Evolutionary conservation across 2,888 invertebrate species (phyloP).

Genomic region (Brenthis hecate): DNA sequence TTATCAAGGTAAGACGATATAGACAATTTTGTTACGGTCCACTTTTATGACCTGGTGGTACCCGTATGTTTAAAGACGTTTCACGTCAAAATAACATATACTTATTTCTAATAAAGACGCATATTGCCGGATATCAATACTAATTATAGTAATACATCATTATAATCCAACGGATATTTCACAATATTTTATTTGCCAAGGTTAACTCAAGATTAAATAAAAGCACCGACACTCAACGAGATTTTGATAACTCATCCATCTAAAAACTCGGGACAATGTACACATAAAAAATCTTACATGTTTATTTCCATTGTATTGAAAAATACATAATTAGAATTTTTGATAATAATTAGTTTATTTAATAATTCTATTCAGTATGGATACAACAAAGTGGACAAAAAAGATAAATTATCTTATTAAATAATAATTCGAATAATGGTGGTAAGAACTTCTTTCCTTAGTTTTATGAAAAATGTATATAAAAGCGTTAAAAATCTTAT

Average conservation of each 20-base stretch:
- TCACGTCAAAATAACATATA: conserved; percentile 5
- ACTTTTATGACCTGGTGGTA: not conserved
- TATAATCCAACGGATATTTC: conserved; percentile 7
- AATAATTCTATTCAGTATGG: too few species aligned
- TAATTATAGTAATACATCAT: conserved; percentile 8
- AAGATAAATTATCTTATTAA: too few species aligned
- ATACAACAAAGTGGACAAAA: too few species aligned
- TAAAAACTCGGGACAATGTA: conserved; percentile 60
- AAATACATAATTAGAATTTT: not conserved
- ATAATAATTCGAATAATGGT: too few species aligned
- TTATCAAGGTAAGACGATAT: too few species aligned
- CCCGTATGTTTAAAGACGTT: too few species aligned
- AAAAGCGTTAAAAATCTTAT: too few species aligned
- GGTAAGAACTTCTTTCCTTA: too few species aligned
- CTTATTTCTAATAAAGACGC: not conserved
- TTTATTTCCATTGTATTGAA: conserved; percentile 49
- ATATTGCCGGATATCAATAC: not conserved
- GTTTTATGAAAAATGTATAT: too few species aligned
- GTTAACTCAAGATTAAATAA: conserved; percentile 47
- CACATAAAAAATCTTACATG: conserved; percentile 51
- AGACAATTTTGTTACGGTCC: too few species aligned
- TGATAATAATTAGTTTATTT: too few species aligned
- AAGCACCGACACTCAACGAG: conserved; percentile 52
- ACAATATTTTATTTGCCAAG: conserved; percentile 20
- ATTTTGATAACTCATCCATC: conserved; percentile 59